Conservation (phyloP, 1,140 invertebrate species). For the Leptinotarsa defecta region DNA sequence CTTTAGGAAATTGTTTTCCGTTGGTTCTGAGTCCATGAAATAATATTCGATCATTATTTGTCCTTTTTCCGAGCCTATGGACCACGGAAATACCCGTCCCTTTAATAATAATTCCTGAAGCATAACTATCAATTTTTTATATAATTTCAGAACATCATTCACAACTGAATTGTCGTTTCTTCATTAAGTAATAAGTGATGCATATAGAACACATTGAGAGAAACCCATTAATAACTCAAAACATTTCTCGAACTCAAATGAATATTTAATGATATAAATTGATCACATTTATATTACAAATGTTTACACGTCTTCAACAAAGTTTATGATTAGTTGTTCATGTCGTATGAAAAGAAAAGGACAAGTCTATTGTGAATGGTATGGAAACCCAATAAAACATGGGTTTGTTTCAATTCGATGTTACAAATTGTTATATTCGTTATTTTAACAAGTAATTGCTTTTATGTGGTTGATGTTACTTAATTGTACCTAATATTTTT, state of each 20-base stretch:
- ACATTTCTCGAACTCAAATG: too few relatives aligned
- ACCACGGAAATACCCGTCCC: conserved; percentile 53
- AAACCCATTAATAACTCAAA: too few relatives aligned
- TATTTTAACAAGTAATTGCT: conserved; percentile 34
- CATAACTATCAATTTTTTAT: background rate
- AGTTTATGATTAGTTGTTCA: too few relatives aligned
- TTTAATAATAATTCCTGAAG: conserved; percentile 26
- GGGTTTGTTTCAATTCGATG: background rate
- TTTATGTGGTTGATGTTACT: conserved; percentile 51
- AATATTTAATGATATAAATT: too few relatives aligned
- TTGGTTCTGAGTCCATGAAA: conserved; percentile 50
- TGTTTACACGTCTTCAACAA: too few relatives aligned
- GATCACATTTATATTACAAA: too few relatives aligned
- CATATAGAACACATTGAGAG: too few relatives aligned
- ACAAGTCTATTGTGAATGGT: background rate
- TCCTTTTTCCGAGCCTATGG: conserved; percentile 51
- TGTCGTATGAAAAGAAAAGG: background rate
- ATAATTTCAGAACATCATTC: background rate
- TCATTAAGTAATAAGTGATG: too few relatives aligned
- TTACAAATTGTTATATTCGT: conserved; percentile 22
- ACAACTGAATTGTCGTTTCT: background rate
- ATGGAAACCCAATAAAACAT: background rate
- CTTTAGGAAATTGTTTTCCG: conserved; percentile 39
- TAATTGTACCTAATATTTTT: conserved; percentile 54
- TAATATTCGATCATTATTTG: conserved; percentile 39